Conservation (phyloP, 2,797 vertebrate genomes). For the Balearica regulorum region DNA sequence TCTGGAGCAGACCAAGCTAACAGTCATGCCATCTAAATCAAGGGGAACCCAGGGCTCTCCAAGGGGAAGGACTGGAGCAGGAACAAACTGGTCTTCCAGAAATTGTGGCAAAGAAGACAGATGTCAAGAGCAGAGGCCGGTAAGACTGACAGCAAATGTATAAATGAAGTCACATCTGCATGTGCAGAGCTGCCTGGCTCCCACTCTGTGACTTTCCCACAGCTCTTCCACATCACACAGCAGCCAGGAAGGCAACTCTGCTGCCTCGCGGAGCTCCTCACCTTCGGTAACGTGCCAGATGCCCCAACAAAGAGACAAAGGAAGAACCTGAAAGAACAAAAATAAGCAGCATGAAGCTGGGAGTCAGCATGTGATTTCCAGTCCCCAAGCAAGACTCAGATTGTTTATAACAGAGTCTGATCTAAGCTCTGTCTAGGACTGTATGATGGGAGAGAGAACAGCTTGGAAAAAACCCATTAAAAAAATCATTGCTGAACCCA, state of each 20-base stretch:
- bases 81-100: neutral
- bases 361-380: neutral
- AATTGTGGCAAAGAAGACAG: neutral
- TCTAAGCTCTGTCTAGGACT: neutral
- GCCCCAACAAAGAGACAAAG: slow-evolving; percentile 91
- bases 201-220: neutral
- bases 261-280: slow-evolving; percentile 45
- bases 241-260: neutral
- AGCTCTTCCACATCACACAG: neutral
- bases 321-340: slow-evolving; percentile 84
- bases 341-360: neutral
- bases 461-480: neutral
- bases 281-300: slow-evolving; percentile 84
- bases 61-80: neutral
- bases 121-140: neutral
- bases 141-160: neutral
- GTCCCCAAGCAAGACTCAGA: neutral
- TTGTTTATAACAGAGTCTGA: neutral
- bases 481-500: neutral
- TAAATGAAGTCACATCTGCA: neutral
- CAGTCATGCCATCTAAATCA: neutral
- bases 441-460: neutral
- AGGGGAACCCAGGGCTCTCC: neutral
- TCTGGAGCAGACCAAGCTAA: neutral
- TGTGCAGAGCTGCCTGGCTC: neutral